These are phyloP conservation scores for Romanogobio albipinnatus DNA, from an alignment of 2,113 vertebrate species.

Conservation along the genomic window DNA sequence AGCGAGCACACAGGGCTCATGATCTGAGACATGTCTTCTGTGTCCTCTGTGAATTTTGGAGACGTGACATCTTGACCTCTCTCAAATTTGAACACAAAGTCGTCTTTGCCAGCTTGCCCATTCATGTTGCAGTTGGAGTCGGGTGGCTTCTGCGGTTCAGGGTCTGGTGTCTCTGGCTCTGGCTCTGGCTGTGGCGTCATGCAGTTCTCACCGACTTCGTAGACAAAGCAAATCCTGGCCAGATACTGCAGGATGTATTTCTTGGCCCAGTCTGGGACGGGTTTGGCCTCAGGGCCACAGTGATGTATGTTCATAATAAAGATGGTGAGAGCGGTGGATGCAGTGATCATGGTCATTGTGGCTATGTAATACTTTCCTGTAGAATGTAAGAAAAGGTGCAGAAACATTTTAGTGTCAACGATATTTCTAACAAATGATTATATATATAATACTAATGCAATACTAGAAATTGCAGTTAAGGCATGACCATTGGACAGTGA, in stretches of 20 bases:
- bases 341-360: slow-evolving; percentile 92
- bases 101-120: not conserved
- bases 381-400: slow-evolving; percentile 8
- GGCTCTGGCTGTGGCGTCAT: slow-evolving; percentile 59
- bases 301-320: slow-evolving; percentile 92
- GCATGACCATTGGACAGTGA: too few relatives aligned
- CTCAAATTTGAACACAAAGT: slow-evolving; percentile 8
- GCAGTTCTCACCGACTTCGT: slow-evolving; percentile 82
- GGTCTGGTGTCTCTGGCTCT: not conserved
- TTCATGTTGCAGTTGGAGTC: slow-evolving; percentile 19
- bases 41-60: not conserved
- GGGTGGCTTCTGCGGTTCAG: not conserved
- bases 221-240: slow-evolving; percentile 84
- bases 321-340: slow-evolving; percentile 88
- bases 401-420: not conserved
- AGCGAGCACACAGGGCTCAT: not conserved
- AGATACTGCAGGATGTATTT: slow-evolving; percentile 81
- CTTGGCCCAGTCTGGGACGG: slow-evolving; percentile 85
- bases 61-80: not conserved
- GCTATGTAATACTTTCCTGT: slow-evolving; percentile 93
- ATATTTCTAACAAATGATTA: too few relatives aligned
- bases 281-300: slow-evolving; percentile 84
- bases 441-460: too few relatives aligned
- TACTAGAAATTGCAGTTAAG: too few relatives aligned
- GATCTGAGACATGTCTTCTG: slow-evolving; percentile 4